Percentiles rank a stretch among this genome's conserved stretches.
Conservation (phyloP, 2,797 vertebrate genomes). For the Oreochromis mossambicus region DNA sequence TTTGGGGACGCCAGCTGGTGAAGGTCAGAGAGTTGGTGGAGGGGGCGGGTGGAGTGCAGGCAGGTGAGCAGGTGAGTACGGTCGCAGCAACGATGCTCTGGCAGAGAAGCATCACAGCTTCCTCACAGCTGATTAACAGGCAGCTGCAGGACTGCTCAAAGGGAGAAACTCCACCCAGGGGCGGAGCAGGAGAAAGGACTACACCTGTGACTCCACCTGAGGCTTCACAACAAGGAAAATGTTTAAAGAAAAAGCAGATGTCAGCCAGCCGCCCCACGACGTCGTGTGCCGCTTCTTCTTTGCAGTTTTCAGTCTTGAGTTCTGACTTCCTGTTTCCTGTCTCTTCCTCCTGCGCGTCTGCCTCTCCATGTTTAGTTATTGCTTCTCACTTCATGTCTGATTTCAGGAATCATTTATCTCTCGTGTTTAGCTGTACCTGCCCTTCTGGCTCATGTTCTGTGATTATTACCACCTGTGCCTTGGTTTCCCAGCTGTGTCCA, state of each 20-base stretch:
- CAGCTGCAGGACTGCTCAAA: not conserved
- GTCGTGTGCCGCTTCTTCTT: not conserved
- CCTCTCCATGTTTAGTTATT: not conserved
- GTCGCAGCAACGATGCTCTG: not conserved
- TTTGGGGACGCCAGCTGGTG: no score
- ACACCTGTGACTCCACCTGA: not conserved
- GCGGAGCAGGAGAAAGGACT: not conserved
- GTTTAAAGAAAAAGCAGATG: not conserved
- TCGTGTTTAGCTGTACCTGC: not conserved
- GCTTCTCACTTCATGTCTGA: not conserved
- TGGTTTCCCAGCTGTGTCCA: not conserved
- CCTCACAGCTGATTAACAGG: not conserved
- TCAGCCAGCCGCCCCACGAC: not conserved
- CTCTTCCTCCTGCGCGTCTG: not conserved
- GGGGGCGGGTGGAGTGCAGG: rapidly evolving
- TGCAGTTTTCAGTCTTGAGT: rapidly evolving
- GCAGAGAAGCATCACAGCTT: not conserved
- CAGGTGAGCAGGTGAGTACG: not conserved
- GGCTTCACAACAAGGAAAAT: not conserved
- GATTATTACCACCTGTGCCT: not conserved
- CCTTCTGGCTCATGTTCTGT: not conserved
- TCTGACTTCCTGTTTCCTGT: not conserved
- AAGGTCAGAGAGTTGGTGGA: no score
- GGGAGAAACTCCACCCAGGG: not conserved
- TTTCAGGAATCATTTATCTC: not conserved